A percentile compares a stretch with the other conserved stretches of the same genome.
Evolutionary conservation across 2,113 vertebrate genomes (phyloP).

Genomic region (Charadrius vociferus): DNA sequence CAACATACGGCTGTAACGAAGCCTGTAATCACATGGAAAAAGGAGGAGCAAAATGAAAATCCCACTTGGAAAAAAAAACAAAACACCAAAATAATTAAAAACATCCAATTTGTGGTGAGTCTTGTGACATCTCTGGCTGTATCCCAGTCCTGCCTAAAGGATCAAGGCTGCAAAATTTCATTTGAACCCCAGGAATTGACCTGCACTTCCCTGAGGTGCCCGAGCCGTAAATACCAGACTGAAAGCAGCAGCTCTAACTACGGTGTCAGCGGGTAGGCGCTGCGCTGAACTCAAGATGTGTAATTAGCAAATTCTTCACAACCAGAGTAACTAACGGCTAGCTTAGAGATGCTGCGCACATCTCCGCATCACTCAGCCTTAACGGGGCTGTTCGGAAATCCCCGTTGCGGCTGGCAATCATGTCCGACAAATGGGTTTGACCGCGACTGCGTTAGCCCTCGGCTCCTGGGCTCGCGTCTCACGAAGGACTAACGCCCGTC

Average conservation of each 20-base stretch:
- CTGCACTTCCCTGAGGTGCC: neutral
- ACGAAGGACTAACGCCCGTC: neutral
- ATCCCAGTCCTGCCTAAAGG: neutral
- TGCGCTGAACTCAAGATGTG: neutral
- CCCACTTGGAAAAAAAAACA: neutral
- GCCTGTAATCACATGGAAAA: neutral
- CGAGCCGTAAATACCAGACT: neutral
- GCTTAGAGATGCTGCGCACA: neutral
- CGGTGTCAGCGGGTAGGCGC: constrained; percentile 28
- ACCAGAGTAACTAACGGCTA: neutral
- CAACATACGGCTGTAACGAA: neutral
- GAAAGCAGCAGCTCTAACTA: constrained; percentile 3
- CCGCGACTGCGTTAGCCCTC: neutral
- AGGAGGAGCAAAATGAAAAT: neutral
- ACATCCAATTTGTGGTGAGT: neutral
- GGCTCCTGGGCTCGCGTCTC: neutral
- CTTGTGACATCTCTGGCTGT: neutral
- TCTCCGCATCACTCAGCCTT: neutral
- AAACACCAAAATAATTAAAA: neutral
- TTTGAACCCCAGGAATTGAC: neutral
- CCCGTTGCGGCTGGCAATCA: neutral
- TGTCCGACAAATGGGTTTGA: constrained; percentile 1
- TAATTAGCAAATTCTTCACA: constrained; percentile 42
- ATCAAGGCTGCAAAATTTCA: constrained; percentile 6
- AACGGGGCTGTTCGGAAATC: constrained; percentile 10